phyloP scores from a whole-genome alignment of 2,797 vertebrate species.

The Presbytis comata region DNA sequence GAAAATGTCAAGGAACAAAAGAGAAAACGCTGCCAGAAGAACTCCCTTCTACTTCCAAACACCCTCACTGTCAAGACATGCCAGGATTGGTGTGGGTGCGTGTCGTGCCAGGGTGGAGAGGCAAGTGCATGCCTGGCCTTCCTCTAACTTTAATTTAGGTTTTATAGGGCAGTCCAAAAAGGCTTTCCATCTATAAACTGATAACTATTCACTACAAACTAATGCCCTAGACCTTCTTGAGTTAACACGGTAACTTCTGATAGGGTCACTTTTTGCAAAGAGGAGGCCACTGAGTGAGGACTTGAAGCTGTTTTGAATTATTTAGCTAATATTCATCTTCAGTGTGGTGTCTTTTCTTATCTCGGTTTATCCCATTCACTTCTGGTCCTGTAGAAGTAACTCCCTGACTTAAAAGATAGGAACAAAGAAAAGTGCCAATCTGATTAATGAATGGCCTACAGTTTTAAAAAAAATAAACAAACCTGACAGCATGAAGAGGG shows the following conservation, averaged over 20 bases:
- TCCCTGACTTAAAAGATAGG: neutral
- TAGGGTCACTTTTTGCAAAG: neutral
- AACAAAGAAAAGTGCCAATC: neutral
- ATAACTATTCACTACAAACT: neutral
- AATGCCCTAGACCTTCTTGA: neutral
- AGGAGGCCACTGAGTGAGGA: neutral
- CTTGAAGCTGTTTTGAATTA: neutral
- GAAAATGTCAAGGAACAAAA: slow-evolving; percentile 58
- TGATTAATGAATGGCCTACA: neutral
- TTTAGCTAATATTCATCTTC: neutral
- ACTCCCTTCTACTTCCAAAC: neutral
- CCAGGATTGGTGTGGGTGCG: neutral
- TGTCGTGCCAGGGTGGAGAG: neutral
- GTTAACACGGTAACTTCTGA: neutral
- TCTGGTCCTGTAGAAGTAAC: neutral
- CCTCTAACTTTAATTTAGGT: neutral
- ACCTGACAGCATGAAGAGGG: neutral
- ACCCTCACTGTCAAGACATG: neutral
- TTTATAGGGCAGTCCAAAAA: neutral
- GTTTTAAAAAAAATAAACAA: neutral
- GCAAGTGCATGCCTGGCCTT: neutral
- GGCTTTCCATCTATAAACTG: neutral
- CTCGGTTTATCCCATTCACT: neutral
- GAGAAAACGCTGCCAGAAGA: neutral
- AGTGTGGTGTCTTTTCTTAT: neutral